Evolutionary conservation across 2,113 vertebrate species (phyloP).

Genomic region (Nyctibius bracteatus): DNA sequence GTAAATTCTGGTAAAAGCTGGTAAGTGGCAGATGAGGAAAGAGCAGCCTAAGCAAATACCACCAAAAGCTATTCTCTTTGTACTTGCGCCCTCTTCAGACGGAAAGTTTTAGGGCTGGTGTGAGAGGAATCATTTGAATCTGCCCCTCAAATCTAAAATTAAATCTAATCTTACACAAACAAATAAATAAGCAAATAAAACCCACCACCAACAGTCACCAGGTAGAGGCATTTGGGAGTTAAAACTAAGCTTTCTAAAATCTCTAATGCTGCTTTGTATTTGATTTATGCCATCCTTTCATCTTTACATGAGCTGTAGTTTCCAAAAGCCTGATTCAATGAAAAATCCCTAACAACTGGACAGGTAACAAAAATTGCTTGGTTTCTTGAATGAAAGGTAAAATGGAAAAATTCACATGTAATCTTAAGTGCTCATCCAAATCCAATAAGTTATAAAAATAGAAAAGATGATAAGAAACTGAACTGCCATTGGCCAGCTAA

Average conservation of each 20-base stretch:
- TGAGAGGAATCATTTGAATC: background rate
- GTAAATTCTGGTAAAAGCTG: background rate
- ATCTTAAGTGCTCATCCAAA: constrained; percentile 47
- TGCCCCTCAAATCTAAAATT: constrained; percentile 22
- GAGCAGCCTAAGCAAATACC: background rate
- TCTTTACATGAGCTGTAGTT: background rate
- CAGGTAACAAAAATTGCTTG: background rate
- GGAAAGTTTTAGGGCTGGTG: background rate
- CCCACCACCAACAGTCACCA: background rate
- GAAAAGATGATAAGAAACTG: constrained; percentile 28
- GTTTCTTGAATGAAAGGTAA: background rate
- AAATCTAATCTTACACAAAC: constrained; percentile 4
- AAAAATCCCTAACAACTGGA: background rate
- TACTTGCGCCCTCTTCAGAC: background rate
- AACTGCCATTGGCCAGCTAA: constrained; percentile 7
- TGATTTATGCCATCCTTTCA: background rate
- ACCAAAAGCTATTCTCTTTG: background rate
- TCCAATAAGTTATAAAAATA: constrained; percentile 35
- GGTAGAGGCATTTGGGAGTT: background rate
- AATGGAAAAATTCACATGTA: constrained; percentile 30
- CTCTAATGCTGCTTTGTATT: background rate
- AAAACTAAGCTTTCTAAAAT: background rate
- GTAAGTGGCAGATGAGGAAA: background rate
- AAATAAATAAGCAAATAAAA: background rate
- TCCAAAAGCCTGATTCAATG: background rate